Base-by-base conservation (phyloP, 2,113 vertebrate species). In the Coturnix japonica region DNA sequence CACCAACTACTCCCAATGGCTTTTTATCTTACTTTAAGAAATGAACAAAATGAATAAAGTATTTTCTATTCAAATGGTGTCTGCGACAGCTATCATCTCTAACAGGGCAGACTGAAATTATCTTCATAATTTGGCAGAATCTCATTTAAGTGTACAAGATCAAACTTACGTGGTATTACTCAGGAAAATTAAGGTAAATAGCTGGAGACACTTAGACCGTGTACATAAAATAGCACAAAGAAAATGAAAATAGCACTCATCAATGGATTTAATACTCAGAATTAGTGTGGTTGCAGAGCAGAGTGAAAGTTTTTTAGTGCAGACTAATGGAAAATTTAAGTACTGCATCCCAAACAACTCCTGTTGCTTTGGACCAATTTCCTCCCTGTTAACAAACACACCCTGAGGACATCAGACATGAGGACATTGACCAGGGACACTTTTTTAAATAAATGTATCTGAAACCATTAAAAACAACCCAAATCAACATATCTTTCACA, bases 11-110 rank as follows among this genome's bases (percentile, higher is more conserved):
- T 12, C 79, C 44, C 19, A 87, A 60, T 60, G 47, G 30, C 35
- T 87, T 87, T 95, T 90, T 44, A 65, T 57, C 66, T 81, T 51
- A 37, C 13, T 88, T 56, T 67, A 44, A 33, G 75, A 89, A 82
- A 31, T n/a, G 46, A 66, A 49, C 15, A 83, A 67, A 30, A 81
- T 11, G 19, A 87, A 72, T 66, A 71, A 18, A 64, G 1, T 4
- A 26, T 61, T 23, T 12, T 84, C 33, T 30, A 85, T 79, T 79
- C 54, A 60, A 20, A 81, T 57, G 60, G 64, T 26, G 78, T 85
- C 76, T 53, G 41, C 30, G n/a, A 69, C 22, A 37, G 61, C 43
- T 90, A 2, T 21, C 33, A 49, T n/a, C 33, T 83, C 54, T 11
- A 69, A 31, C 22, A 93, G 39, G 35, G 39, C 47, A 85, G 74